phyloP scores from a whole-genome alignment of 1,140 invertebrate species.

The Ips nitidus region DNA sequence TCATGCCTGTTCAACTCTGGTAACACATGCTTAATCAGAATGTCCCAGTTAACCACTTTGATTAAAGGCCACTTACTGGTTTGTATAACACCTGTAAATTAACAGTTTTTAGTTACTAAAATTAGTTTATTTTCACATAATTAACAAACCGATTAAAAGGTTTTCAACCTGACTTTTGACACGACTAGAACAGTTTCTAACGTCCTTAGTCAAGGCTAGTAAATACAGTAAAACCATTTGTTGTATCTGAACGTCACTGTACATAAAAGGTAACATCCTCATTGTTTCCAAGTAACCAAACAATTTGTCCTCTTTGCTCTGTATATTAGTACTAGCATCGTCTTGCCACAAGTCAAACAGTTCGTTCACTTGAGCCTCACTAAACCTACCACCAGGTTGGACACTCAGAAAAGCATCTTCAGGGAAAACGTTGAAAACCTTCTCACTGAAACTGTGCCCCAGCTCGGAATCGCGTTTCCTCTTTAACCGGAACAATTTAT shows the following conservation, averaged over 20 bases:
- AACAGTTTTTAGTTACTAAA: too few relatives aligned
- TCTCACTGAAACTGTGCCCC: conserved; percentile 4
- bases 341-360: not conserved
- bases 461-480: conserved; percentile 32
- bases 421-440: conserved; percentile 28
- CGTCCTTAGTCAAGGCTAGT: conserved; percentile 38
- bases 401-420: conserved; percentile 24
- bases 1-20: too few relatives aligned
- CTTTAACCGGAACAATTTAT: conserved; percentile 38
- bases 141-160: conserved; percentile 41
- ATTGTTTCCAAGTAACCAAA: conserved; percentile 27
- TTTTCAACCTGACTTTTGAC: conserved; percentile 27
- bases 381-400: not conserved
- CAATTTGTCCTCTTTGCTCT: conserved; percentile 35
- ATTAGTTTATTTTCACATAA: too few relatives aligned
- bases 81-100: too few relatives aligned
- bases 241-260: conserved; percentile 31
- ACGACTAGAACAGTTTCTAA: conserved; percentile 25
- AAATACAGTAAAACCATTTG: conserved; percentile 39
- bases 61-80: too few relatives aligned
- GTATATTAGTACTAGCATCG: not conserved
- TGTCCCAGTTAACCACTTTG: too few relatives aligned
- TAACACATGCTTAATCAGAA: too few relatives aligned
- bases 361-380: conserved; percentile 10
- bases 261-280: conserved; percentile 38